Base-by-base conservation (phyloP, 1,140 invertebrate species). In the Aphelenchoides fujianensis region DNA sequence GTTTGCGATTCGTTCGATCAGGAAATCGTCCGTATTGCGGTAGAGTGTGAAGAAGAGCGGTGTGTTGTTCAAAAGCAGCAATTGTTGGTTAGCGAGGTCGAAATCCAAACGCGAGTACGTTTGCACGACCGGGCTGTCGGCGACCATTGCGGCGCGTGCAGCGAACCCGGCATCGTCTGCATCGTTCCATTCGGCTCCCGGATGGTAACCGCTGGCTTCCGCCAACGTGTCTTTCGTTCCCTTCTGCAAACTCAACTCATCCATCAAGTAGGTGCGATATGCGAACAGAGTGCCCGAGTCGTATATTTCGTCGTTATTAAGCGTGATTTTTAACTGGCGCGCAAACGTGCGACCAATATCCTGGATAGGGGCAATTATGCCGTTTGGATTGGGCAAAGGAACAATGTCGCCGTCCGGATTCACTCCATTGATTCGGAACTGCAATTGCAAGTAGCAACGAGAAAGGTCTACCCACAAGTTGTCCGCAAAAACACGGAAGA, bases 21-120 rank as follows among this genome's bases (percentile, higher is more conserved):
- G 2, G 31, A 74, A 77, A 2, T 2, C 1, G 52, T 74, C 73
- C 3, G 37, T 28, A 3, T n/a, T 27, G n/a, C 27, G 34, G 34
- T 76, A 75, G n/a, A 73, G 62, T 12, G 31, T 61, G 19, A 73
- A 70, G 34, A 36, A 12, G 1, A 74, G 1, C 3, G 71, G 68
- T n/a, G 63, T 3, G 12, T 74, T 77, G 36, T 74, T 74, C 1
- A 76, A 23, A 9, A 74, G 36, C 19, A 35, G 70, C 1, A 71
- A 48, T 7, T 69, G 31, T 32, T 77, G 74, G 36, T 74, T 74
- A 2, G 35, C 74, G 0, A 74, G 41, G 31, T 74, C 72, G 59
- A 76, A 76, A 31, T 74, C 72, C n/a, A 74, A 34, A n/a, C 74
- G 64, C 1, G 72, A 77, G 0, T 72, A 3, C 16, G 76, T 34